Base-by-base conservation (phyloP, 2,888 invertebrate genomes). In the Teleogryllus oceanicus region DNA sequence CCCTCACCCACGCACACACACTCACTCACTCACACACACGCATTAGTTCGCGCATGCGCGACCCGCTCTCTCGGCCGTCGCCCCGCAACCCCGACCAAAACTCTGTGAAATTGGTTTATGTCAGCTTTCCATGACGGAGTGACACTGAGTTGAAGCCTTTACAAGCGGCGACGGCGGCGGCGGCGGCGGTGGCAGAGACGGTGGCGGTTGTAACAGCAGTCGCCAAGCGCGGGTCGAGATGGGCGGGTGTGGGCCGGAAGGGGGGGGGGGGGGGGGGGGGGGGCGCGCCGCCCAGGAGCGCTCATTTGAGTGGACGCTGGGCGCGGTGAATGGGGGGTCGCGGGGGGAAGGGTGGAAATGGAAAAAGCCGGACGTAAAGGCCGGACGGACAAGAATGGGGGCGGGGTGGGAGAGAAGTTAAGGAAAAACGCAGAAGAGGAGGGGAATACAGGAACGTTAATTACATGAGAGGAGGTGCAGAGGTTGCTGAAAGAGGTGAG, bases 1-100 rank as follows among this genome's bases (percentile, higher is more conserved):
- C 78, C 75, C 80, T n/a, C 75, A 49, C 37, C 77, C 78, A 37
- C 50, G 75, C 51, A 75, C 78, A 12, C 62, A 62, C 62, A 12
- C 62, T 1, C 62, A 8, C 62, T 1, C 62, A 8, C 62, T 12
- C 62, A 8, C 62, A 18, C 62, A 5, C 62, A 18, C 62, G 13
- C 62, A 62, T 16, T 16, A 62, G 62, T 37, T 37, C 37, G 37
- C 62, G 62, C 62, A 18, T 62, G 62, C 62, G 62, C 62, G 13
- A 4, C 62, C 62, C 62, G 62, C 62, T 62, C 62, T 62, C 62
- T 62, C 62, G 62, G 16, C 13, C 62, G 62, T 18, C 62, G 62
- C 62, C 13, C 77, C n/a, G n/a, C 77, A 49, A 77, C 77, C 77
- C 37, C 62, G n/a, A 62, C 62, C 62, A 62, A 62, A 62, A 13